Base-by-base conservation (phyloP, 2,888 invertebrate species). In the Drosophila subsilvestris region DNA sequence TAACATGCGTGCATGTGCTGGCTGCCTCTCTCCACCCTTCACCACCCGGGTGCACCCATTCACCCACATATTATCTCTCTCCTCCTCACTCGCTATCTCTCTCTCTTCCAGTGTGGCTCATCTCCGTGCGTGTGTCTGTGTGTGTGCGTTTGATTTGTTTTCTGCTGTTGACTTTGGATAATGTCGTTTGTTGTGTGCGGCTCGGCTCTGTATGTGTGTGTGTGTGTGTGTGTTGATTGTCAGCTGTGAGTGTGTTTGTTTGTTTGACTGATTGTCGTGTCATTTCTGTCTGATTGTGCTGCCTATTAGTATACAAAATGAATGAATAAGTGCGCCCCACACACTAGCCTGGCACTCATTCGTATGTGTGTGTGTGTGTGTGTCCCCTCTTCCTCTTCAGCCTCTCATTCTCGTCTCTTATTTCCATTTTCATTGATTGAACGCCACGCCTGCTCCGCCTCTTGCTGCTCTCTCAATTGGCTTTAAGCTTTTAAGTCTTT, bases 301-400 rank as follows among this genome's bases (percentile, higher is more conserved):
- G 88, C 83, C 86, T 87, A 84, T 84, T 84, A 87, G 88, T 79
- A 82, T 74, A 87, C 86, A 84, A 37, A 84, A 87, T 84, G 82
- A 85, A 84, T 86, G 83, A 87, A 85, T 87, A 83, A 83, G 73
- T 84, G 73, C 51, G 62, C 14, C 27, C 37, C 80, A 75, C 80
- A 71, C 71, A 67, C 67, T 10, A 14, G 20, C 18, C 18, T 27
- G 27, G 14, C 37, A 37, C 37, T 37, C 14, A 37, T 14, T 37
- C 37, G n/a, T 37, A 2, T 37, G 37, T 14, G 14, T 14, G 37
- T 14, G 14, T 6, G 14, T 14, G 5, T 32, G 12, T 12, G 12
- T 32, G 10, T 4, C 3, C 7, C 32, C 20, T 1, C 48, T 12
- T 12, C 32, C 32, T 32, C 32, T 32, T 18, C 37, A 7, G 6